Evolutionary conservation across 2,797 vertebrate genomes (phyloP).

Genomic region (Sebastolobus altivelis): DNA sequence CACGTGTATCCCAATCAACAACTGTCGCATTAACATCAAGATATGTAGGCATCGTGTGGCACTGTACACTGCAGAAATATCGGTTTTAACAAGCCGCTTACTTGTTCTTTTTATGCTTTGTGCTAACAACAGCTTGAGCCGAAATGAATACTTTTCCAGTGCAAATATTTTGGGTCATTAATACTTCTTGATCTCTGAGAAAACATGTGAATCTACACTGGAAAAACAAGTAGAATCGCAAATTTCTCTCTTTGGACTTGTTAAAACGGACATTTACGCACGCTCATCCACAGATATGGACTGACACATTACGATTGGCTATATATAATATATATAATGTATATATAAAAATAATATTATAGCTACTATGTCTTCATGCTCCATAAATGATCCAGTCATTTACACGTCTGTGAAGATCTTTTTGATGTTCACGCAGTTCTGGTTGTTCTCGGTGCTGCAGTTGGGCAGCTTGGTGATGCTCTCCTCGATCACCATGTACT

Average conservation of each 20-base stretch:
- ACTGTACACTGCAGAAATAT: constrained; percentile 45
- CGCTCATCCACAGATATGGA: constrained; percentile 75
- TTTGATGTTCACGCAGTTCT: too few species aligned
- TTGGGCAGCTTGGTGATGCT: constrained; percentile 91
- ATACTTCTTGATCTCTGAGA: constrained; percentile 33
- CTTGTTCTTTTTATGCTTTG: not conserved
- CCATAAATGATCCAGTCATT: constrained; percentile 9
- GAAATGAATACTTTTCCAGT: constrained; percentile 11
- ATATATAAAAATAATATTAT: constrained; percentile 51
- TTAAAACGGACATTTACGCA: constrained; percentile 63
- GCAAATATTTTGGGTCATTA: constrained; percentile 10
- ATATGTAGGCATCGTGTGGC: constrained; percentile 73
- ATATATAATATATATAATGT: constrained; percentile 28
- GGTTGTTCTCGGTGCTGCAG: constrained; percentile 91
- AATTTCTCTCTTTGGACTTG: constrained; percentile 12
- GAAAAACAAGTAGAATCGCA: not conserved
- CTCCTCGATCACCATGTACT: constrained; percentile 96
- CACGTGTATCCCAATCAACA: constrained; percentile 64
- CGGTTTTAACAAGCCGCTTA: constrained; percentile 55
- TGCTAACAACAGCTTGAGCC: not conserved
- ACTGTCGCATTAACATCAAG: constrained; percentile 57
- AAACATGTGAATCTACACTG: constrained; percentile 9
- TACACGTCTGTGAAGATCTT: too few species aligned
- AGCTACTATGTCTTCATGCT: constrained; percentile 53
- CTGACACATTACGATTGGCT: constrained; percentile 64